Evolutionary conservation across 2,113 vertebrate species (phyloP).

Genomic region (Corythoichthys haematopterus): DNA sequence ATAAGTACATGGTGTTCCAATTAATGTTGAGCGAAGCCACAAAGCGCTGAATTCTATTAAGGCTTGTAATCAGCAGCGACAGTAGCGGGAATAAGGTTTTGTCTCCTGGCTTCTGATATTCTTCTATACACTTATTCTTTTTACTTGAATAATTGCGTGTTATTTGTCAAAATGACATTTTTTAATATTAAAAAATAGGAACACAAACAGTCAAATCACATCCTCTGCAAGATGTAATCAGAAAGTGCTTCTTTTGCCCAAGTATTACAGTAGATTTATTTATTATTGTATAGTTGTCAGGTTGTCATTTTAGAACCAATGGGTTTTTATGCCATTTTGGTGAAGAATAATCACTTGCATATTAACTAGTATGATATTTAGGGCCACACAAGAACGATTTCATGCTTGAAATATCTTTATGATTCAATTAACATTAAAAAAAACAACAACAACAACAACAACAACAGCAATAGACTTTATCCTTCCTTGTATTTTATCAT

Average conservation of each 20-base stretch:
- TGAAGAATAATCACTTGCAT: too few relatives aligned
- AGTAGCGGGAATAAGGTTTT: background rate
- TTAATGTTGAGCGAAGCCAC: constrained; percentile 19
- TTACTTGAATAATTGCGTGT: background rate
- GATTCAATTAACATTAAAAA: too few relatives aligned
- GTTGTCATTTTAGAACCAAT: too few relatives aligned
- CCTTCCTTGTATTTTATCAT: too few relatives aligned
- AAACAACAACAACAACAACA: too few relatives aligned
- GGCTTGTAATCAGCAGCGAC: background rate
- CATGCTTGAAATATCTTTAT: too few relatives aligned
- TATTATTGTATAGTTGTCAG: background rate
- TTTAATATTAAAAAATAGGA: background rate
- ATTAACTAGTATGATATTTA: too few relatives aligned
- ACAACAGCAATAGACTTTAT: too few relatives aligned
- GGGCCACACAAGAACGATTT: too few relatives aligned
- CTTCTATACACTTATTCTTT: background rate
- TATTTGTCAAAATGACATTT: constrained; percentile 1
- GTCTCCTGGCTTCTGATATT: background rate
- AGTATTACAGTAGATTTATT: background rate
- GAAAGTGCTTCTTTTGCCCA: background rate
- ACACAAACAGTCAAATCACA: background rate
- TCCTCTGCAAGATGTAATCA: background rate
- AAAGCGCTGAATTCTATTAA: background rate
- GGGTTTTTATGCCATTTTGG: too few relatives aligned
- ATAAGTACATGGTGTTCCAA: constrained; percentile 19